These are phyloP conservation scores for Babyrousa celebensis DNA, from an alignment of 2,797 vertebrate species.

Conservation along the genomic window DNA sequence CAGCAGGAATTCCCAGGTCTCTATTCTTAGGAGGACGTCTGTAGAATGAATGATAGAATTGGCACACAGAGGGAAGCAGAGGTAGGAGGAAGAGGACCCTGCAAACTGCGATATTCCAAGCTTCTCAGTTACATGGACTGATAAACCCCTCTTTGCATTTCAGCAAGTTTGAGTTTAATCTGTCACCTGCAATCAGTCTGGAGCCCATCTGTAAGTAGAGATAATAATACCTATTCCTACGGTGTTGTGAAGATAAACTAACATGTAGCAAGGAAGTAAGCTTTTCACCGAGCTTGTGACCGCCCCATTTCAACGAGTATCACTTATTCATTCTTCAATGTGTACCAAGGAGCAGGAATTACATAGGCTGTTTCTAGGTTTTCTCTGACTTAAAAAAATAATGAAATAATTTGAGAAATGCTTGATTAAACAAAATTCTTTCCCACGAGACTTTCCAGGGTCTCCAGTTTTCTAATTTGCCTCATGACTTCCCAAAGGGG, in stretches of 20 bases:
- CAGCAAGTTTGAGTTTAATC: slow-evolving; percentile 55
- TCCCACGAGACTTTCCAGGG: slow-evolving; percentile 50
- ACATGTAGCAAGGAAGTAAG: background rate
- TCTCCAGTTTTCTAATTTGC: slow-evolving; percentile 55
- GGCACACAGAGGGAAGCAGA: background rate
- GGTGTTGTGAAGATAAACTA: background rate
- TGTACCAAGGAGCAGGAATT: slow-evolving; percentile 47
- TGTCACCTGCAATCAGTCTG: background rate
- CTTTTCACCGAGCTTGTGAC: background rate
- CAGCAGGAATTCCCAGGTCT: background rate
- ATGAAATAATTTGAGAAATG: slow-evolving; percentile 54
- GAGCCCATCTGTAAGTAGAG: background rate
- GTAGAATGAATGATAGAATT: background rate
- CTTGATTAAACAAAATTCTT: slow-evolving; percentile 67
- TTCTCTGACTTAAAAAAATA: slow-evolving; percentile 12
- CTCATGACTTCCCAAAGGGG: slow-evolving; percentile 47
- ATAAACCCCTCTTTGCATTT: background rate
- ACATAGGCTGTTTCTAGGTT: slow-evolving; percentile 32
- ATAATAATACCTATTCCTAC: background rate
- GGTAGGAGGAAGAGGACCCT: background rate
- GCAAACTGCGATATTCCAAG: background rate
- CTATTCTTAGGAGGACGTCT: background rate
- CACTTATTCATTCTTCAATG: background rate
- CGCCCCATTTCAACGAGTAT: background rate
- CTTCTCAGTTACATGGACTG: background rate